Evolutionary conservation across 2,888 invertebrate genomes (phyloP).

Genomic region (Lapara coniferarum): DNA sequence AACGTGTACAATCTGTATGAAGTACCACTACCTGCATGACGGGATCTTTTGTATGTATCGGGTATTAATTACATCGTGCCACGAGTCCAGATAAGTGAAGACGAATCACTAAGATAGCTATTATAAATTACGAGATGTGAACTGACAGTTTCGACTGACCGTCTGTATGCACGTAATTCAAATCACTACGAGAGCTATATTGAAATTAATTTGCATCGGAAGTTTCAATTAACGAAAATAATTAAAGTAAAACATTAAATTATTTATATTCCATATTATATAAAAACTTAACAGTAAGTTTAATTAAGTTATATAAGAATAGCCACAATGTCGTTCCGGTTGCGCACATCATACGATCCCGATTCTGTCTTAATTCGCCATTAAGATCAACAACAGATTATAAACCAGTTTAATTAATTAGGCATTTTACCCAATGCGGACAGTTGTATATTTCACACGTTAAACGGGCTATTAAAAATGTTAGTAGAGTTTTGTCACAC

Average conservation of each 20-base stretch:
- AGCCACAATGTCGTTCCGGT: constrained; percentile 18
- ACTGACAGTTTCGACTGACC: not conserved
- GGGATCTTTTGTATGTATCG: constrained; percentile 15
- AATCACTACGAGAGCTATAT: not conserved
- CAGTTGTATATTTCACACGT: constrained; percentile 51
- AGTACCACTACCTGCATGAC: constrained; percentile 14
- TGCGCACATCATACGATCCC: constrained; percentile 35
- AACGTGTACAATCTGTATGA: not conserved
- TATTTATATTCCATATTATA: not conserved
- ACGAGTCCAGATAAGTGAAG: constrained; percentile 39
- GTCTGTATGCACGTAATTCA: not conserved
- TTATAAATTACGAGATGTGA: constrained; percentile 10
- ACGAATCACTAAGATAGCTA: constrained; percentile 32
- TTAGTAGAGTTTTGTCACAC: constrained; percentile 27
- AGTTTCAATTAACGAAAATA: too few relatives aligned
- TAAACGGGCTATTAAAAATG: constrained; percentile 38
- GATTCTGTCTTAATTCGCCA: constrained; percentile 27
- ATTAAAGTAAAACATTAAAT: too few relatives aligned
- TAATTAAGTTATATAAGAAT: constrained; percentile 11
- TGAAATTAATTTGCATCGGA: not conserved
- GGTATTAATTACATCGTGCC: constrained; percentile 27
- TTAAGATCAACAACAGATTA: constrained; percentile 38
- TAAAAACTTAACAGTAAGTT: not conserved
- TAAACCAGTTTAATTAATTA: constrained; percentile 54
- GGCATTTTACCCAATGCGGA: constrained; percentile 42